phyloP scores from a whole-genome alignment of 2,888 invertebrate species.

The Ariolimax columbianus region DNA sequence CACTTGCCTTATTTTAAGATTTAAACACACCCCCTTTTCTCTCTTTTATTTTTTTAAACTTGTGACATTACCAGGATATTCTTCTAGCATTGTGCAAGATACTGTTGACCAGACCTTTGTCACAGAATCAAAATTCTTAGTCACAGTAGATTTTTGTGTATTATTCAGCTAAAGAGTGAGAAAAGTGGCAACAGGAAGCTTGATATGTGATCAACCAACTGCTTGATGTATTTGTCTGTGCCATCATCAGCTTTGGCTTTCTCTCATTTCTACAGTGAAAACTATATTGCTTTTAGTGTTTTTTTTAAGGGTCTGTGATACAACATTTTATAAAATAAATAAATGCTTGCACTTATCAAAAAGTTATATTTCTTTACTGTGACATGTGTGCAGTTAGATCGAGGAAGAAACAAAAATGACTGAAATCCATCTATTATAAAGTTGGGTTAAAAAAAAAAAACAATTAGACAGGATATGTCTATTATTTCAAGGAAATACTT shows the following conservation, averaged over 20 bases:
- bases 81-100: neutral
- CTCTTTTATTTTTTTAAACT: too few species aligned
- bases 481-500: too few species aligned
- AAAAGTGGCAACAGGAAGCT: neutral
- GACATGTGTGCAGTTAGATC: neutral
- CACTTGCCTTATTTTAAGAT: neutral
- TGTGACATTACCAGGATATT: too few species aligned
- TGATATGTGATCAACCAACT: neutral
- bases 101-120: neutral
- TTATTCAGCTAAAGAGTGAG: neutral
- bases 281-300: conserved; percentile 8
- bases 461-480: too few species aligned
- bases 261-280: neutral
- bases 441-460: too few species aligned
- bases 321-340: conserved; percentile 13
- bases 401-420: too few species aligned
- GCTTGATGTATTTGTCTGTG: neutral
- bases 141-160: neutral
- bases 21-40: too few species aligned
- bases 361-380: neutral
- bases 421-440: too few species aligned
- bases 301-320: conserved; percentile 26
- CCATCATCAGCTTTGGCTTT: neutral
- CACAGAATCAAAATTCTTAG: neutral
- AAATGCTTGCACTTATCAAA: neutral